Base-by-base conservation (phyloP, 2,113 vertebrate species). In the Nycticebus coucang region DNA sequence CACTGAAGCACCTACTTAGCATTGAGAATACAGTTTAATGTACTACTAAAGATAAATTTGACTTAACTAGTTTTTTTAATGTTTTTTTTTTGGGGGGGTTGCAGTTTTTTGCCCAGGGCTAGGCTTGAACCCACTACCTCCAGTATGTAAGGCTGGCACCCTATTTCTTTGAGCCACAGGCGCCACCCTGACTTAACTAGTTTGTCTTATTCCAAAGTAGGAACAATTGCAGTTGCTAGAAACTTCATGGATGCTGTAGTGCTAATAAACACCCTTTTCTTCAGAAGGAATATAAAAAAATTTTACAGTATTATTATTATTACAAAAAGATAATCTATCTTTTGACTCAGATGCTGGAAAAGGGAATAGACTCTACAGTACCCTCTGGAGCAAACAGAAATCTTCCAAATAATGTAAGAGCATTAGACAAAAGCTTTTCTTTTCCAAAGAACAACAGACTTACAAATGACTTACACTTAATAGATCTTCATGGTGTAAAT, bases 391-490 rank as follows among this genome's bases (percentile, higher is more conserved):
- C 60, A 91, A 92, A 96, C 11, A 91, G 37, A 83, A 81, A 79
- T 93, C 66, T 93, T 93, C 87, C 37, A 81, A 88, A 95, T 84
- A 91, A 80, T 57, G 1, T 60, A 88, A 93, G 28, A 71, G 19
- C 17, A 12, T 80, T 91, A 89, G 59, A 57, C 82, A 33, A 84
- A 90, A 94, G 86, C 22, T 88, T 87, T 96, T 64, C 83, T 95
- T 80, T 72, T 62, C 68, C 91, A 59, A 95, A 78, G 79, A 89
- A 53, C n/a, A 89, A 86, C 74, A 87, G 59, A 81, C 64, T 45
- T 86, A 78, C 35, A 95, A 96, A 94, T 50, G 37, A 97, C 41
- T 41, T 41, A 93, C n/a, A 83, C 55, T 87, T 86, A 96, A 91
- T 35, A 87, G 60, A 72, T 94, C 37, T 90, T 83, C 66, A 13